These are phyloP conservation scores for Perognathus longimembris DNA, from an alignment of 2,113 vertebrate species.

Conservation along the genomic window DNA sequence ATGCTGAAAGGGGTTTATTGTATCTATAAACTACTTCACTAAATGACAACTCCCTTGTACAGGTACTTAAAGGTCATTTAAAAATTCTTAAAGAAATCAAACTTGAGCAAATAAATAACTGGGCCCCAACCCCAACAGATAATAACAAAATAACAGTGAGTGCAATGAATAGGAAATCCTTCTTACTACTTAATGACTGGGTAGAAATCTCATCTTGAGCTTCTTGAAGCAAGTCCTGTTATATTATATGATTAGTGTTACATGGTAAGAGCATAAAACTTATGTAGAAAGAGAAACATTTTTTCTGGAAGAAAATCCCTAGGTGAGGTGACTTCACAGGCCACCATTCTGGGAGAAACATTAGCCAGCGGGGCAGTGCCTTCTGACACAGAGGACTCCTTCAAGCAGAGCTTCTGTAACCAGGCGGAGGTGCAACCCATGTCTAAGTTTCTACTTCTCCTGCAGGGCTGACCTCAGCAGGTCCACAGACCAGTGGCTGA, in stretches of 20 bases:
- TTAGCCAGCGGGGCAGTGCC: neutral
- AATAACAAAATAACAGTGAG: neutral
- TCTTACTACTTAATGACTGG: neutral
- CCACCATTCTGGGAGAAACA: neutral
- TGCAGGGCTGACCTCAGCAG: too few species aligned
- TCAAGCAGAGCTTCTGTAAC: neutral
- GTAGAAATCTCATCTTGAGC: neutral
- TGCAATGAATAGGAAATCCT: neutral
- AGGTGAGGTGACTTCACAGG: constrained; percentile 1
- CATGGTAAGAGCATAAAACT: constrained; percentile 18
- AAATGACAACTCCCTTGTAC: too few species aligned
- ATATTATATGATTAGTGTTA: neutral
- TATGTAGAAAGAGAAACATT: neutral
- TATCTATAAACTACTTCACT: too few species aligned
- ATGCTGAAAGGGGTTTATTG: too few species aligned
- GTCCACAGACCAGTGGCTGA: accelerated
- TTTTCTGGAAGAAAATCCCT: constrained; percentile 2
- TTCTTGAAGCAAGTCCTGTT: neutral
- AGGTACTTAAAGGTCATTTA: too few species aligned
- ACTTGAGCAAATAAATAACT: too few species aligned
- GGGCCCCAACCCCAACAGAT: neutral
- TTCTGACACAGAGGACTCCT: neutral
- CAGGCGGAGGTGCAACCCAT: neutral
- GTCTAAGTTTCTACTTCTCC: neutral
- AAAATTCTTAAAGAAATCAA: too few species aligned